phyloP scores from a whole-genome alignment of 1,140 invertebrate genomes.

The Drosophila ambigua region DNA sequence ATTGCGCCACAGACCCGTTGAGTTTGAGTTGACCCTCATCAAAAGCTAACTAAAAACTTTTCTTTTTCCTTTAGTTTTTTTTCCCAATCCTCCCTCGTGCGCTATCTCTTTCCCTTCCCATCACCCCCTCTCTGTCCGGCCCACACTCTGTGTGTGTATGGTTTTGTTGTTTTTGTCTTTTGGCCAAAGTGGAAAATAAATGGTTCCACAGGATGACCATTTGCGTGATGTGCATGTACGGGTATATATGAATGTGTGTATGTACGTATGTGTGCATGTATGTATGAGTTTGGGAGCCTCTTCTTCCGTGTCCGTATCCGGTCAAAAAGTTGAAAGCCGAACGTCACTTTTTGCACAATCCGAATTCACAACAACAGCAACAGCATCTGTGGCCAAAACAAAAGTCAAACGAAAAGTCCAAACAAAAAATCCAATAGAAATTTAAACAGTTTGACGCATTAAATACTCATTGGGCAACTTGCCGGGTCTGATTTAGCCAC shows the following conservation, averaged over 20 bases:
- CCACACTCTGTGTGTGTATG: conserved; percentile 21
- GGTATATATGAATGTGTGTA: not conserved
- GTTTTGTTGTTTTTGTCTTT: conserved; percentile 64
- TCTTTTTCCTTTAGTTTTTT: conserved; percentile 69
- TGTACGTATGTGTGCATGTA: conserved; percentile 1
- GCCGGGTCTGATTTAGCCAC: conserved; percentile 25
- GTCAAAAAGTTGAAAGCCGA: conserved; percentile 78
- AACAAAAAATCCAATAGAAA: conserved; percentile 78
- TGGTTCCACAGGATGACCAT: conserved; percentile 81
- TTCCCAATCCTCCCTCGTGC: conserved; percentile 12
- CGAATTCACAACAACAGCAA: conserved; percentile 41
- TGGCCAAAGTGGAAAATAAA: conserved; percentile 81
- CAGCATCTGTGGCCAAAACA: conserved; percentile 72
- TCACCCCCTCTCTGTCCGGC: conserved; percentile 6
- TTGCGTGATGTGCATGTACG: conserved; percentile 60
- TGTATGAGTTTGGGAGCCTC: conserved; percentile 20
- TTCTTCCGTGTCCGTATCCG: conserved; percentile 53
- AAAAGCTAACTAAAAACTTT: conserved; percentile 82
- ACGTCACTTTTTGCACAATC: conserved; percentile 70
- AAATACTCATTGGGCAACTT: conserved; percentile 73
- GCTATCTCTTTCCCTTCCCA: conserved; percentile 4
- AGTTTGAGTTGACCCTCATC: conserved; percentile 81
- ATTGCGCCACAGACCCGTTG: conserved; percentile 66
- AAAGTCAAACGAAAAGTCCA: conserved; percentile 72
- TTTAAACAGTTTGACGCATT: conserved; percentile 82